phyloP scores from a whole-genome alignment of 2,888 invertebrate genomes.

The Caenorhabditis virilis region DNA sequence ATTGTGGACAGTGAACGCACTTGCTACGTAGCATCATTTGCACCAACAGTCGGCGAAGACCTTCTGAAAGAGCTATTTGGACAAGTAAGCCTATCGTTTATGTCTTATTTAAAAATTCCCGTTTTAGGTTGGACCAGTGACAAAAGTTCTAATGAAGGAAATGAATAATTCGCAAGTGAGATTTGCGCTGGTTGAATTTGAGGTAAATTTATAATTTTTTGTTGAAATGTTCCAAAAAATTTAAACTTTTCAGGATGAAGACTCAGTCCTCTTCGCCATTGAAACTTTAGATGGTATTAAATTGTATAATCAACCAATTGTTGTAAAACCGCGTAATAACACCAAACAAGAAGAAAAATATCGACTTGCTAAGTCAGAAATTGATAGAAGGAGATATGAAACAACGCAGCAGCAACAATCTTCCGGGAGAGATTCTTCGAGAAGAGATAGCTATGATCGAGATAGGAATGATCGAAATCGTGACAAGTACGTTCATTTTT shows the following conservation, averaged over 20 bases:
- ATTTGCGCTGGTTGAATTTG: slow-evolving; percentile 57
- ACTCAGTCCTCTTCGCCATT: slow-evolving; percentile 53
- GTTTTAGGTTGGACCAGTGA: slow-evolving; percentile 50
- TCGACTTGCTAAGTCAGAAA: slow-evolving; percentile 1
- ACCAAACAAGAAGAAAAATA: slow-evolving; percentile 34
- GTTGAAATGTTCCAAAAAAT: background rate
- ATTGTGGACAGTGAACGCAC: slow-evolving; percentile 38
- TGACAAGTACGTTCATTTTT: no score
- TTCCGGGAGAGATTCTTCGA: no score
- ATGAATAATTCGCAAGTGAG: slow-evolving; percentile 15
- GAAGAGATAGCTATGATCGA: no score
- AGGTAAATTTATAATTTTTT: slow-evolving; percentile 7
- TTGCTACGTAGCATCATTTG: slow-evolving; percentile 44
- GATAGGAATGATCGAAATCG: no score
- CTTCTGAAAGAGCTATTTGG: slow-evolving; percentile 55
- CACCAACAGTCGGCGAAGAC: slow-evolving; percentile 41
- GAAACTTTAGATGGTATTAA: slow-evolving; percentile 52
- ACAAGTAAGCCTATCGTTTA: slow-evolving; percentile 36
- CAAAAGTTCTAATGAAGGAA: slow-evolving; percentile 31
- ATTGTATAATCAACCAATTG: slow-evolving; percentile 35
- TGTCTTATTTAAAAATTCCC: background rate
- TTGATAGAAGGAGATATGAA: no score
- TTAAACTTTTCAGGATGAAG: slow-evolving; percentile 34
- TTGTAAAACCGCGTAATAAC: slow-evolving; percentile 49
- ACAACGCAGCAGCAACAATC: no score